Conservation (phyloP, 2,797 vertebrate species). For the Dendrocincla tyrannina region DNA sequence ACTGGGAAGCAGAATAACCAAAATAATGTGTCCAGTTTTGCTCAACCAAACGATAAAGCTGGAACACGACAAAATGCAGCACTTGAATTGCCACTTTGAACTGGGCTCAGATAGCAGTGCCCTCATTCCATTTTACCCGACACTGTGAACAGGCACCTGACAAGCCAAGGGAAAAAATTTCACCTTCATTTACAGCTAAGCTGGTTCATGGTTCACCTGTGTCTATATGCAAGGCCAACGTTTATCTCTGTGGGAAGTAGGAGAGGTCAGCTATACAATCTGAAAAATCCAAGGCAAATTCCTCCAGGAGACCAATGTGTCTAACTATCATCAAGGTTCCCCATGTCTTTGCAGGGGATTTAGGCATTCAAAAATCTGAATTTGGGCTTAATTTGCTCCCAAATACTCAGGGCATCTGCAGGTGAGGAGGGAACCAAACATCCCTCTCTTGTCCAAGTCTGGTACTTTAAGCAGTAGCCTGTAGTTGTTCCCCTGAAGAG, state of each 20-base stretch:
- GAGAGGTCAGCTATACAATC: not conserved
- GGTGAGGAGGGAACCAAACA: not conserved
- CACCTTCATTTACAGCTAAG: not conserved
- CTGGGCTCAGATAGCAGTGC: not conserved
- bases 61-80: not conserved
- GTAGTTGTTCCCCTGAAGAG: not conserved
- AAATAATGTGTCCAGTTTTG: not conserved
- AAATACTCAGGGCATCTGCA: not conserved
- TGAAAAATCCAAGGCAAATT: not conserved
- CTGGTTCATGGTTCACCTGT: not conserved
- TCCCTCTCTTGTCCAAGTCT: not conserved
- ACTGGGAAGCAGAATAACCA: not conserved
- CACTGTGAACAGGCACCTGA: not conserved
- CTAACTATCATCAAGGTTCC: not conserved
- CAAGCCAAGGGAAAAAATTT: not conserved
- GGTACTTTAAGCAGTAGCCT: not conserved
- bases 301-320: rapidly evolving
- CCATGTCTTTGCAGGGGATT: not conserved
- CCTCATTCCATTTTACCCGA: not conserved
- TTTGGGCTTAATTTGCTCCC: not conserved
- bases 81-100: not conserved
- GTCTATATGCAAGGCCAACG: not conserved
- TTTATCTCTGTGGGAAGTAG: not conserved
- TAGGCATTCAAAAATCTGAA: not conserved
- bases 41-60: not conserved